A percentile compares a stretch with the other conserved stretches of the same genome.
These are phyloP conservation scores for Anser cygnoides DNA, from an alignment of 2,113 vertebrate genomes.

Conservation along the genomic window DNA sequence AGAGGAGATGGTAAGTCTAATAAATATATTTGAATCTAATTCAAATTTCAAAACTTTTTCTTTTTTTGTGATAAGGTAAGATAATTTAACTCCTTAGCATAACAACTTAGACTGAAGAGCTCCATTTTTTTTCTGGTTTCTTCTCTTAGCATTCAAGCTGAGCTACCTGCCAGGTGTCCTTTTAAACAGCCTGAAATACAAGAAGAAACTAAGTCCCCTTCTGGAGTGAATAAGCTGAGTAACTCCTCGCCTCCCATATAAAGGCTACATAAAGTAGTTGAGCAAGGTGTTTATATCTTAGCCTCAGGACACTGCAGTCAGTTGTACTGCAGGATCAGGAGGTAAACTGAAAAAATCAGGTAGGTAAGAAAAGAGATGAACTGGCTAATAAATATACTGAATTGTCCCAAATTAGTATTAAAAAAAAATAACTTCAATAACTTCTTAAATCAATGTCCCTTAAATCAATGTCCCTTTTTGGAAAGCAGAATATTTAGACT, in stretches of 20 bases:
- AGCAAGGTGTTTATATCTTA: background rate
- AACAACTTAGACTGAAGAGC: background rate
- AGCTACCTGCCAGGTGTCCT: background rate
- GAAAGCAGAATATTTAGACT: background rate
- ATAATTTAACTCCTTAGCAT: background rate
- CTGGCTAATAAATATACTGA: too few relatives aligned
- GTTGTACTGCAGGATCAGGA: background rate
- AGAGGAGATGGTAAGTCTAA: background rate
- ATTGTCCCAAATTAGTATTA: background rate
- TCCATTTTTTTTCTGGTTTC: background rate
- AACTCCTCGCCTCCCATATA: background rate
- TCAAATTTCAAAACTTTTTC: background rate
- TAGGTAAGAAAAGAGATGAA: background rate
- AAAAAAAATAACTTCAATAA: background rate
- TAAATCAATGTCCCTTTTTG: too few relatives aligned
- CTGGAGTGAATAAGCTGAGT: background rate
- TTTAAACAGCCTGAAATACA: background rate
- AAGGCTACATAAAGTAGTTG: background rate
- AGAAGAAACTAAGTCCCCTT: background rate
- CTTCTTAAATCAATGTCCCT: too few relatives aligned
- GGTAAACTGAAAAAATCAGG: background rate
- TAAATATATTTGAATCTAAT: background rate
- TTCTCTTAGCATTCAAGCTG: background rate
- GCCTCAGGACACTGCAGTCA: background rate
- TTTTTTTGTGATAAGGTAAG: background rate